Conservation (phyloP, 2,797 vertebrate species). For the Avahi laniger region DNA sequence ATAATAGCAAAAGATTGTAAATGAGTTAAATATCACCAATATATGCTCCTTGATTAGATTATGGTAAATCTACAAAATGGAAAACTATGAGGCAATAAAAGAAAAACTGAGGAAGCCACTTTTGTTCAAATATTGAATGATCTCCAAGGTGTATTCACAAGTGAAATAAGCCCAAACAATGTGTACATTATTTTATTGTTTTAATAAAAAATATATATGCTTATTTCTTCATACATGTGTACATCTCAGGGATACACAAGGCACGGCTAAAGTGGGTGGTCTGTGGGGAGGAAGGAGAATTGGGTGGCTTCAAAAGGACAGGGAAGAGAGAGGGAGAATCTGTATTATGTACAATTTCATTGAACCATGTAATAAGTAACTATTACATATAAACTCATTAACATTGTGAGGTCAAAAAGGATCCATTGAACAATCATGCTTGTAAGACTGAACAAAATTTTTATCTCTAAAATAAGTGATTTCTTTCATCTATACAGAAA, state of each 20-base stretch:
- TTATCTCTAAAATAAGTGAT: not conserved
- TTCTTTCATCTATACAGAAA: not conserved
- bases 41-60: not conserved
- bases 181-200: not conserved
- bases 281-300: not conserved
- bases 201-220: not conserved
- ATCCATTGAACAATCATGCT: not conserved
- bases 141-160: too few relatives aligned
- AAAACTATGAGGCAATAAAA: not conserved
- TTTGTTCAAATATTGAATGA: not conserved
- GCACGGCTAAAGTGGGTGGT: fast-evolving
- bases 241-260: too few relatives aligned
- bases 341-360: not conserved
- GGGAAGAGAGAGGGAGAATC: too few relatives aligned
- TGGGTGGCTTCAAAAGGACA: not conserved
- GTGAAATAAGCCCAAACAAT: not conserved
- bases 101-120: not conserved
- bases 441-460: not conserved
- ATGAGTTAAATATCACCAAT: not conserved
- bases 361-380: not conserved
- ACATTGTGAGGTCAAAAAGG: not conserved
- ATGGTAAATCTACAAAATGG: not conserved
- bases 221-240: not conserved
- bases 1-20: not conserved
- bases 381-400: not conserved